A percentile compares a stretch with the other conserved stretches of the same genome.
Conservation (phyloP, 1,140 invertebrate species). For the Eumeta japonica region DNA sequence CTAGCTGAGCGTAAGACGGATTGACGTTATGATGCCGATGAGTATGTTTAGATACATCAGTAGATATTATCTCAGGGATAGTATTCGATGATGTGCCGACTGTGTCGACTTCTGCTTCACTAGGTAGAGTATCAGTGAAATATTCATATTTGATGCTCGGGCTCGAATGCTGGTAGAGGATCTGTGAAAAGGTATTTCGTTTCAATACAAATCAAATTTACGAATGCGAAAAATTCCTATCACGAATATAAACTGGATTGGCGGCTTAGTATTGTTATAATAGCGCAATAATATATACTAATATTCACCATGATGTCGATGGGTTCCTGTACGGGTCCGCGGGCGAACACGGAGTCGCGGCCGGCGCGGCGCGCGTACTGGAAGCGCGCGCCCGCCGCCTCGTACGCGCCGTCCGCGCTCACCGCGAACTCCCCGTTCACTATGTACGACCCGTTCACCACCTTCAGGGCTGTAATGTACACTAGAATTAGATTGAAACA, state of each 20-base stretch:
- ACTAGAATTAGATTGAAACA: too few species aligned
- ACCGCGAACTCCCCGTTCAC: constrained; percentile 77
- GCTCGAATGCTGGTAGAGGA: constrained; percentile 75
- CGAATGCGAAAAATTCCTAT: too few species aligned
- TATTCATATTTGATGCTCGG: constrained; percentile 88
- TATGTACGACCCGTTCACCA: constrained; percentile 71
- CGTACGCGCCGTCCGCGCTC: constrained; percentile 69
- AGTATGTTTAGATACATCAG: constrained; percentile 30
- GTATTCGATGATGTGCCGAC: constrained; percentile 19
- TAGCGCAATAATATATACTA: constrained; percentile 5
- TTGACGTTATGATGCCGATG: constrained; percentile 37
- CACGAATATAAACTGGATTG: too few species aligned
- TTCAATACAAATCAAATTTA: too few species aligned
- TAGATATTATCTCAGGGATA: constrained; percentile 17
- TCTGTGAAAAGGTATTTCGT: constrained; percentile 62
- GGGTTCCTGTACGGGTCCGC: constrained; percentile 74
- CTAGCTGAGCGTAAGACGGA: constrained; percentile 13
- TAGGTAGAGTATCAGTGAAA: constrained; percentile 51
- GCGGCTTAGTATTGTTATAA: too few species aligned
- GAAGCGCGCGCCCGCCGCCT: constrained; percentile 76
- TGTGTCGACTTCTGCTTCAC: constrained; percentile 32
- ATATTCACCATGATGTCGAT: constrained; percentile 76
- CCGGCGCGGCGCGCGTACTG: constrained; percentile 65
- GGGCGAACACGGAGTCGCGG: constrained; percentile 64
- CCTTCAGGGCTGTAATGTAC: constrained; percentile 65